These are phyloP conservation scores for Onychomys arenicola DNA, from an alignment of 2,797 vertebrate species.

Conservation along the genomic window DNA sequence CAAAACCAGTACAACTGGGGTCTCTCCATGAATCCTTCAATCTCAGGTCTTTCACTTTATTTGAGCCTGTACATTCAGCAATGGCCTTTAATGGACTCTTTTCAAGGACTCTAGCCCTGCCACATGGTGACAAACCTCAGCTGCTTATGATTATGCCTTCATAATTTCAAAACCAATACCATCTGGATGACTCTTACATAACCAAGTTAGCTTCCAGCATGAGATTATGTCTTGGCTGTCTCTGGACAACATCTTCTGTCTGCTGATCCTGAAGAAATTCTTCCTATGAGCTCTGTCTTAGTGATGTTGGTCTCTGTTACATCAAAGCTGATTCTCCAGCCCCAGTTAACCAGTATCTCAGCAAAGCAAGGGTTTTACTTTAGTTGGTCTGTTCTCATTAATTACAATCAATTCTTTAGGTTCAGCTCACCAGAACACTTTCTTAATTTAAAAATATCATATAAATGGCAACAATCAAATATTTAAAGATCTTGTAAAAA, in stretches of 20 bases:
- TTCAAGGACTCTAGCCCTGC: neutral
- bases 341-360: neutral
- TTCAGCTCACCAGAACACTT: neutral
- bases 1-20: neutral
- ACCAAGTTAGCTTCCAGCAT: neutral
- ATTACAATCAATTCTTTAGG: neutral
- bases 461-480: neutral
- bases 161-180: neutral
- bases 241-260: neutral
- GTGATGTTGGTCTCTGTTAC: neutral
- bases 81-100: neutral
- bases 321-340: neutral
- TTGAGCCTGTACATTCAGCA: neutral
- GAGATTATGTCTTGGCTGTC: neutral
- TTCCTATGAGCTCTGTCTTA: neutral
- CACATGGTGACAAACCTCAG: neutral
- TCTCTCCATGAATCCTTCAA: neutral
- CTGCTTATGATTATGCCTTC: neutral
- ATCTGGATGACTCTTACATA: neutral
- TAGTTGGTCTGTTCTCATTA: neutral
- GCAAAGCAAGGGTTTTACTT: neutral
- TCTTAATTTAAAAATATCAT: neutral
- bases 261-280: neutral
- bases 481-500: neutral
- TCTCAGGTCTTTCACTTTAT: neutral